phyloP scores from a whole-genome alignment of 2,797 vertebrate genomes.

The Spondyliosoma cantharus region DNA sequence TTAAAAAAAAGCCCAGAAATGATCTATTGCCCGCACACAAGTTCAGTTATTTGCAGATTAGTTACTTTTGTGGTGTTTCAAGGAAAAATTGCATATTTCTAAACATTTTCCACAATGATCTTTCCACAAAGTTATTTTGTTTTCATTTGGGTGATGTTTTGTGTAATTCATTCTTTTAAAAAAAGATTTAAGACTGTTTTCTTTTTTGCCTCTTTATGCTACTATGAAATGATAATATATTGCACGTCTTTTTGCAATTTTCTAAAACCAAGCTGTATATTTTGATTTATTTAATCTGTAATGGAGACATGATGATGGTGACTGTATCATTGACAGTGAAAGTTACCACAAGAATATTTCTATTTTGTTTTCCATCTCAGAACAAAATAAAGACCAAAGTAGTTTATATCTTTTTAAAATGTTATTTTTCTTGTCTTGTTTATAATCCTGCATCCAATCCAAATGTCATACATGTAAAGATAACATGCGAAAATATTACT shows the following conservation, averaged over 20 bases:
- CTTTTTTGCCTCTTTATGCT: constrained; percentile 9
- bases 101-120: not conserved
- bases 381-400: constrained; percentile 76
- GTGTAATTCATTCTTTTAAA: constrained; percentile 3
- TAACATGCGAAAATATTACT: too few relatives aligned
- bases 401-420: constrained; percentile 42
- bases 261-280: constrained; percentile 26
- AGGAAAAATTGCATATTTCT: not conserved
- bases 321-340: constrained; percentile 18
- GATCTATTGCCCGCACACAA: not conserved
- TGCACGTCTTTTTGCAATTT: constrained; percentile 13
- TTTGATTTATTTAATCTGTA: constrained; percentile 31
- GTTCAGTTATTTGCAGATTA: not conserved
- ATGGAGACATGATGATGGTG: constrained; percentile 2
- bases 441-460: not conserved
- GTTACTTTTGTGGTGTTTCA: constrained; percentile 8
- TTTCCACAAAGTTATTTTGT: constrained; percentile 1
- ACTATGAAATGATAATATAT: constrained; percentile 10
- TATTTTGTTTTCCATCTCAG: constrained; percentile 30
- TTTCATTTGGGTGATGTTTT: not conserved
- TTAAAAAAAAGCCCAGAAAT: not conserved
- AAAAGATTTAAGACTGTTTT: not conserved
- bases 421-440: constrained; percentile 17
- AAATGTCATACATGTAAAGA: too few relatives aligned
- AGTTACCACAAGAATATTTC: constrained; percentile 9